phyloP scores from a whole-genome alignment of 2,797 vertebrate species.

The Leptoclinus maculatus region DNA sequence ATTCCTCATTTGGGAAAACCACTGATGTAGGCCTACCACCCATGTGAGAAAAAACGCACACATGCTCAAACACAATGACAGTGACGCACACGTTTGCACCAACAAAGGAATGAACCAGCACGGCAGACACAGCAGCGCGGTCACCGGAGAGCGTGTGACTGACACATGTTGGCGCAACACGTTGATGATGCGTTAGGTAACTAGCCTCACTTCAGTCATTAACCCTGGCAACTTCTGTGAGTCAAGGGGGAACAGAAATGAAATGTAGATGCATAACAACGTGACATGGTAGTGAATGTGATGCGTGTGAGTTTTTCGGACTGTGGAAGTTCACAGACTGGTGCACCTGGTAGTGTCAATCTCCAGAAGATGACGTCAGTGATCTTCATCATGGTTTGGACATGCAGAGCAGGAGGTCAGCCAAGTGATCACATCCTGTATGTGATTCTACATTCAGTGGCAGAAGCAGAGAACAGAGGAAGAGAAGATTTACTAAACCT shows the following conservation, averaged over 20 bases:
- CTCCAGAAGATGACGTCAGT: conserved; percentile 36
- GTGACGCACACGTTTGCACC: not conserved
- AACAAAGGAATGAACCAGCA: not conserved
- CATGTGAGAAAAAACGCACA: conserved; percentile 30
- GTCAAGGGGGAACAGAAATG: conserved; percentile 22
- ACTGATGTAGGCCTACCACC: not conserved
- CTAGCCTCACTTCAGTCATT: not conserved
- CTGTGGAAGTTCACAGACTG: not conserved
- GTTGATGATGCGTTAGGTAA: conserved; percentile 11
- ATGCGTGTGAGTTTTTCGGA: conserved; percentile 11
- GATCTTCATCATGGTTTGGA: conserved; percentile 20
- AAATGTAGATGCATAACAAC: conserved; percentile 11
- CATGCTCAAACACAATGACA: conserved; percentile 4
- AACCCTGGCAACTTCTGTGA: conserved; percentile 25
- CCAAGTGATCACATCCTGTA: not conserved
- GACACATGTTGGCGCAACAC: conserved; percentile 2
- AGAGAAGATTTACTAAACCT: not conserved
- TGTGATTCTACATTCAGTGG: not conserved
- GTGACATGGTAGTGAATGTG: conserved; percentile 21
- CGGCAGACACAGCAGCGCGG: not conserved
- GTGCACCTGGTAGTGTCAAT: conserved; percentile 59
- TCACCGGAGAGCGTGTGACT: conserved; percentile 22
- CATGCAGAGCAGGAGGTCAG: not conserved
- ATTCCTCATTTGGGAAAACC: conserved; percentile 39
- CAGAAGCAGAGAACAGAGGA: not conserved